Evolutionary conservation across 1,140 invertebrate species (phyloP), one percentile per base, ranked within the genome.

Genomic region (Drosophila oshimai): DNA sequence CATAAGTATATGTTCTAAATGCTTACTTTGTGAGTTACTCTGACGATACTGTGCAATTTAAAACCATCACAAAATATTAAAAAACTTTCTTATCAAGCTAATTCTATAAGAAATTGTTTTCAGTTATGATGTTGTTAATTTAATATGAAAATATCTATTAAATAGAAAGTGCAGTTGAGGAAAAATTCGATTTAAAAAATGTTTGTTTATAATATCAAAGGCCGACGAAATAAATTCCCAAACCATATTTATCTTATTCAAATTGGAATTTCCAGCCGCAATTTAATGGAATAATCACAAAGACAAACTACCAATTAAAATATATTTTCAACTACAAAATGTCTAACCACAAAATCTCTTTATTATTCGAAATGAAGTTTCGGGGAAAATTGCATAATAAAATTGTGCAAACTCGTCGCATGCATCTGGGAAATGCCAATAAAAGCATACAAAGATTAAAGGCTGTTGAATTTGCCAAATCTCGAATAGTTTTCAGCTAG

Each of bases 321-420:
- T 24, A n/a, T 33, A 33, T 42, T 60, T 60, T n/a, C 57, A 60
- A 42, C 33, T 61, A 60, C 18, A 6, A 44, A 58, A 33, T 12
- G 10, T 3, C 18, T n/a, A 33, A 33, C 58, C 58, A 2, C 58
- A 61, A 31, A 28, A 13, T 28, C 22, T 36, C 20, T 33, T 26
- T 24, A 26, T 18, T 18, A 7, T 20, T 61, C 7, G 6, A 51
- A 67, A 49, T 33, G 17, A 13, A 45, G 34, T 34, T 34, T 28
- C 5, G 37, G 26, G 39, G 26, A 1, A 9, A 34, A 12, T 37
- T 20, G 2, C 10, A 47, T 31, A 9, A 42, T 15, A 9, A 41
- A 39, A 15, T 15, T 6, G 1, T n/a, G 6, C 17, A 1, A 17
- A 0, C 7, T 10, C 34, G 39, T 41, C n/a, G 2, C n/a, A 6